These are phyloP conservation scores for Phyllostomus discolor DNA, from an alignment of 2,113 vertebrate genomes.

Conservation along the genomic window DNA sequence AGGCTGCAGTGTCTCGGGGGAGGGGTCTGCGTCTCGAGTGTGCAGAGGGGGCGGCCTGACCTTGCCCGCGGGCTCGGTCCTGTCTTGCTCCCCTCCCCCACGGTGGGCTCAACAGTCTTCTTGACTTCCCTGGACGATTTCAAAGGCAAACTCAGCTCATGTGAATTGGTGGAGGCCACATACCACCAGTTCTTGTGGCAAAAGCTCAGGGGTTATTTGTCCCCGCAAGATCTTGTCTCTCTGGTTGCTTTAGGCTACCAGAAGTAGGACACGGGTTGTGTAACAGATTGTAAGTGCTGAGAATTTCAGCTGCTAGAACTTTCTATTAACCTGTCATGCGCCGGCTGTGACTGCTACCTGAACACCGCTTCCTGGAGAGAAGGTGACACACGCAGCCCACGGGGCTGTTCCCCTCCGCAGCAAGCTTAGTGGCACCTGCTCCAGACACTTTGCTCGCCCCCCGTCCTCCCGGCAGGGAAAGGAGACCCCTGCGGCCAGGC, in stretches of 20 bases:
- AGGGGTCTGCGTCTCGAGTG: not conserved
- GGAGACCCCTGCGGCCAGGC: rapidly evolving
- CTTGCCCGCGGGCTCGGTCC: rapidly evolving
- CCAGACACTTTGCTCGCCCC: rapidly evolving
- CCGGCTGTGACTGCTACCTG: not conserved
- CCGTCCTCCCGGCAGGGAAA: rapidly evolving
- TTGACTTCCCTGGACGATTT: not conserved
- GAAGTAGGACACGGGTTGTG: not conserved
- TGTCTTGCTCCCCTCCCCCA: not conserved
- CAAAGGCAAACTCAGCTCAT: not conserved
- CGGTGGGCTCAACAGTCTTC: rapidly evolving
- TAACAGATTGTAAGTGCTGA: not conserved
- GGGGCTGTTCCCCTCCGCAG: not conserved
- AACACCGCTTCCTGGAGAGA: not conserved
- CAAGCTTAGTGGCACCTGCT: rapidly evolving
- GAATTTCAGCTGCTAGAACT: not conserved
- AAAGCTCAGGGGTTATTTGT: not conserved
- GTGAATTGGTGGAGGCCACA: not conserved
- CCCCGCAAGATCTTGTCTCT: not conserved
- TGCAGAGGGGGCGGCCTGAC: rapidly evolving
- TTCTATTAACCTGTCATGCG: not conserved
- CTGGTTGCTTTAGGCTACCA: not conserved
- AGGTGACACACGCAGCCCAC: not conserved
- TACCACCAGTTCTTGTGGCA: rapidly evolving
- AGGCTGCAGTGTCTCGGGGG: not conserved